phyloP scores from a whole-genome alignment of 2,888 invertebrate species.

The Drosophila suboccidentalis region DNA sequence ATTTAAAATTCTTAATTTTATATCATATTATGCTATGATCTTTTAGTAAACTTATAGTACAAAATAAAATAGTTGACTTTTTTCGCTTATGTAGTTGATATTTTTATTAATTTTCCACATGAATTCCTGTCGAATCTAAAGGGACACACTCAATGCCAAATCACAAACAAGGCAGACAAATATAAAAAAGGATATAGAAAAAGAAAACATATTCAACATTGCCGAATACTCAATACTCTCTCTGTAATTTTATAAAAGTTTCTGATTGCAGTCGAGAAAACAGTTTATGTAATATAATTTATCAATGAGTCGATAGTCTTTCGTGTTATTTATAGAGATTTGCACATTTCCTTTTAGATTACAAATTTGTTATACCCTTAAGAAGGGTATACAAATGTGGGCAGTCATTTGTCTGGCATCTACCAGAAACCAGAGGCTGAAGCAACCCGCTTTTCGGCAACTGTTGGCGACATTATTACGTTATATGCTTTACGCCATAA shows the following conservation, averaged over 20 bases:
- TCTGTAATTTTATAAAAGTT: background rate
- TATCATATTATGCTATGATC: background rate
- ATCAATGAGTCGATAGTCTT: background rate
- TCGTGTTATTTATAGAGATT: background rate
- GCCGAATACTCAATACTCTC: background rate
- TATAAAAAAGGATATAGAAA: background rate
- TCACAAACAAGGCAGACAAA: background rate
- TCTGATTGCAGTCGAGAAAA: background rate
- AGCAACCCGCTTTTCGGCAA: constrained; percentile 46
- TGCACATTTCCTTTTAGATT: background rate
- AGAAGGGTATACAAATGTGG: background rate
- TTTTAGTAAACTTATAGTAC: background rate
- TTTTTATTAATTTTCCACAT: constrained; percentile 3
- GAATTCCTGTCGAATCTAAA: background rate
- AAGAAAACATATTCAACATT: background rate
- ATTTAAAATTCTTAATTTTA: background rate
- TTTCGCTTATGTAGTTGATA: background rate
- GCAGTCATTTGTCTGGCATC: constrained; percentile 39
- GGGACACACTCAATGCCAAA: background rate
- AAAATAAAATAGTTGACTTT: background rate
- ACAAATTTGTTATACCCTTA: background rate
- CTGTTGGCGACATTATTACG: constrained; percentile 80
- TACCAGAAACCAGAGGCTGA: background rate
- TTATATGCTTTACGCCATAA: constrained; percentile 79
- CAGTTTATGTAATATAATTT: background rate